Evolutionary conservation across 35 echinoderm and acorn worm species (phyloP).

Genomic region (Anneissia japonica): DNA sequence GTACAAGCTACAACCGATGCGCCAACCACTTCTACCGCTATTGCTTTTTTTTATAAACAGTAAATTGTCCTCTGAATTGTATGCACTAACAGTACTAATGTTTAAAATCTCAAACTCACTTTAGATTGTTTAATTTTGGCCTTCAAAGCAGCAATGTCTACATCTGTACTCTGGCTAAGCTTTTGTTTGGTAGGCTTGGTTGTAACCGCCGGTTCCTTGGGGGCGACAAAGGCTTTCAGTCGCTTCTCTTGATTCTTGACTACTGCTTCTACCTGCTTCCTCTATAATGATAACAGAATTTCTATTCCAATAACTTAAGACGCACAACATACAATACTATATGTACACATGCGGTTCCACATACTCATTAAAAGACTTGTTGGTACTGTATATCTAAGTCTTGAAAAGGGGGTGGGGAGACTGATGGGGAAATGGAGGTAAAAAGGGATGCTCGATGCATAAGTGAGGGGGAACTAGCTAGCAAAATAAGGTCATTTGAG

Average conservation of each 20-base stretch:
- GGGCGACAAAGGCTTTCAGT: conserved; percentile 80
- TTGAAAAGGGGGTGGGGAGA: not conserved
- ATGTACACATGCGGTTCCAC: too few relatives aligned
- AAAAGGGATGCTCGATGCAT: not conserved
- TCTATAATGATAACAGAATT: conserved; percentile 30
- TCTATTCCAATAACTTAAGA: too few relatives aligned
- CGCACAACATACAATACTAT: too few relatives aligned
- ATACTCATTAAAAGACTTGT: too few relatives aligned
- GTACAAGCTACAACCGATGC: too few relatives aligned
- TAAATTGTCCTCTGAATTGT: too few relatives aligned
- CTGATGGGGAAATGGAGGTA: not conserved
- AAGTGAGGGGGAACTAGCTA: not conserved
- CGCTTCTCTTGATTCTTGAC: conserved; percentile 68
- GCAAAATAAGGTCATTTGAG: not conserved
- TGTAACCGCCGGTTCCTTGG: conserved; percentile 52
- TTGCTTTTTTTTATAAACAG: too few relatives aligned
- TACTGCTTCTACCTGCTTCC: conserved; percentile 77
- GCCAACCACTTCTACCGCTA: too few relatives aligned
- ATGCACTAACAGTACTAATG: too few relatives aligned
- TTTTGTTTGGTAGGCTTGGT: conserved; percentile 14
- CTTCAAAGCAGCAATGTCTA: conserved; percentile 72
- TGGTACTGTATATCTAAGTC: too few relatives aligned
- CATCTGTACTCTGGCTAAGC: conserved; percentile 22
- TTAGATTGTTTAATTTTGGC: conserved; percentile 93
- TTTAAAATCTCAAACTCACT: conserved; percentile 31